A percentile compares a stretch with the other conserved stretches of the same genome.
phyloP scores from a whole-genome alignment of 2,113 vertebrate species.

The Sinocyclocheilus rhinocerous region DNA sequence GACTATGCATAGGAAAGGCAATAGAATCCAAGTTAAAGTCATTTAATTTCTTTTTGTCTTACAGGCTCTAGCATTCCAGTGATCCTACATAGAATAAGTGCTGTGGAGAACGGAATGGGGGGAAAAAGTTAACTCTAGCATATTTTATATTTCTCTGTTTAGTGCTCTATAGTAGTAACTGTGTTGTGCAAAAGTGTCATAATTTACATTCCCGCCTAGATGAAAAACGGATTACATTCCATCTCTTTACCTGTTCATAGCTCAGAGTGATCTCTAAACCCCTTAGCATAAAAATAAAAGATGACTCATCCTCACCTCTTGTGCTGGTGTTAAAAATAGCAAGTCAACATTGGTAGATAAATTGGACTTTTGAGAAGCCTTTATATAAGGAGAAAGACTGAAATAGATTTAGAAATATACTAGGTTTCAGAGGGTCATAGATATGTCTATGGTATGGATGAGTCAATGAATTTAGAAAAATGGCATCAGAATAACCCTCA shows the following conservation, averaged over 20 bases:
- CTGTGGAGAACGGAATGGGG: neutral
- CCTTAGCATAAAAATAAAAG: slow-evolving; percentile 32
- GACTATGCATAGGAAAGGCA: neutral
- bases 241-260: slow-evolving; percentile 7
- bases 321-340: slow-evolving; percentile 36
- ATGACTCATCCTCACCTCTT: slow-evolving; percentile 44
- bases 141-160: neutral
- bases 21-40: neutral
- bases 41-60: neutral
- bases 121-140: neutral
- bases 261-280: slow-evolving; percentile 4
- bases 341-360: neutral
- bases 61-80: neutral
- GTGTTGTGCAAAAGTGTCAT: neutral
- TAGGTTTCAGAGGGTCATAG: neutral
- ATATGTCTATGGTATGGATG: neutral
- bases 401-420: neutral
- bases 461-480: neutral
- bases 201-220: neutral
- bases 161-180: neutral
- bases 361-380: neutral
- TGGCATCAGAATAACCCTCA: too few species aligned
- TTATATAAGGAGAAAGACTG: slow-evolving; percentile 27
- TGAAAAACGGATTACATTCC: neutral
- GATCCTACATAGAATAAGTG: neutral